Conservation (phyloP, 2,888 invertebrate species). For the Tinea trinotella region DNA sequence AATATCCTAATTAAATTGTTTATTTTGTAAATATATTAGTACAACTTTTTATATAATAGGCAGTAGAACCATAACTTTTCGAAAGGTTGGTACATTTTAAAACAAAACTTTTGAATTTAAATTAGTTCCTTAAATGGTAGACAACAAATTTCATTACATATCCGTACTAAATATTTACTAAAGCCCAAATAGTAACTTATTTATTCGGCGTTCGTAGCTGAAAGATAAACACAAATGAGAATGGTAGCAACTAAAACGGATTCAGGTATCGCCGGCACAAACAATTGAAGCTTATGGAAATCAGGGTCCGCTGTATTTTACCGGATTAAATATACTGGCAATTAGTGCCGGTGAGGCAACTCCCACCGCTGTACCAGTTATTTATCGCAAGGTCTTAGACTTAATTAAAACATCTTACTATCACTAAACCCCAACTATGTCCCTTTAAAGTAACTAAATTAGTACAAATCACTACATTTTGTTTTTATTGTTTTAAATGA, state of each 20-base stretch:
- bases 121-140: background rate
- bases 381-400: slow-evolving; percentile 65
- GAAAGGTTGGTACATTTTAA: no score
- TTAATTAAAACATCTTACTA: slow-evolving; percentile 71
- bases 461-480: slow-evolving; percentile 25
- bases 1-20: no score
- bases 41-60: no score
- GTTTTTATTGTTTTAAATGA: no score
- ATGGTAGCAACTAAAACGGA: slow-evolving; percentile 56
- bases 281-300: slow-evolving; percentile 71
- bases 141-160: slow-evolving; percentile 2
- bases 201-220: slow-evolving; percentile 45
- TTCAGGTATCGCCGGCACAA: slow-evolving; percentile 52
- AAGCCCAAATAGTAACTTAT: slow-evolving; percentile 28
- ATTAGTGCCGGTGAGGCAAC: slow-evolving; percentile 56
- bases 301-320: slow-evolving; percentile 64
- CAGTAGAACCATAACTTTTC: no score
- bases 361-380: slow-evolving; percentile 50
- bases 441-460: slow-evolving; percentile 52
- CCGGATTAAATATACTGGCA: slow-evolving; percentile 69
- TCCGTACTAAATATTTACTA: slow-evolving; percentile 16
- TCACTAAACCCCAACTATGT: slow-evolving; percentile 45
- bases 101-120: no score
- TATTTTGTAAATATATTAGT: no score
- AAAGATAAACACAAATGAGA: slow-evolving; percentile 55